Base-by-base conservation (phyloP, 2,797 vertebrate species). In the Coluber constrictor region DNA sequence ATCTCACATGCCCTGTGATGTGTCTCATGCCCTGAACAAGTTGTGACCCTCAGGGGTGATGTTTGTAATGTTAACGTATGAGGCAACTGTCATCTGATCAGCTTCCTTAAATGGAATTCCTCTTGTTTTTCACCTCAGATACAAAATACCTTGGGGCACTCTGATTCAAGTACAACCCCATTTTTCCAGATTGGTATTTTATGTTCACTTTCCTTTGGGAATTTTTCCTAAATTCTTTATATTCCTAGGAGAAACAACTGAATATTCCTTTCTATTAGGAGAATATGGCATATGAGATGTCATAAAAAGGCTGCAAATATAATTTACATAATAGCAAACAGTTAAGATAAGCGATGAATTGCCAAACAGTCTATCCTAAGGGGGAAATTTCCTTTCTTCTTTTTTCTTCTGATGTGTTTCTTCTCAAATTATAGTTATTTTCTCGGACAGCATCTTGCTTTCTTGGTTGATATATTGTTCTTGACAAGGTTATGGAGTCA, bases 401-500 rank as follows among this genome's bases (percentile, higher is more conserved):
- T 51, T 27, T 0, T 16, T 61, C 9, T 59, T 87, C 43, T 12
- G 18, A 89, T 4, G 20, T 57, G 66, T 57, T 93, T 83, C 90
- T 51, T 0, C 79, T 55, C 1, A 3, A 90, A 59, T 5, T 37
- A 12, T 63, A 32, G 86, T 59, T 86, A 92, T 87, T 70, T 91
- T 79, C 47, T 55, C 9, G 7, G 4, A 3, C 70, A 92, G 90
- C 93, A 91, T 47, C 90, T 60, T 66, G 88, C 91, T 87, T 91
- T 1, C 51, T 91, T 89, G 90, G 93, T 0, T 29, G 59, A 25
- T 47, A 43, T n/a, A 92, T 94, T 87, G 83, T 56, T 86, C 86
- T 91, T 92, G 96, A 95, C 95, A 93, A 92, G 94, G 95, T 96
- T 94, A 95, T 0, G 0, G 94, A 95, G 95, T 95, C 95, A 96